Percentiles rank a stretch among this genome's conserved stretches.
phyloP scores from a whole-genome alignment of 2,888 invertebrate genomes.

The Hofmannophila pseudospretella region DNA sequence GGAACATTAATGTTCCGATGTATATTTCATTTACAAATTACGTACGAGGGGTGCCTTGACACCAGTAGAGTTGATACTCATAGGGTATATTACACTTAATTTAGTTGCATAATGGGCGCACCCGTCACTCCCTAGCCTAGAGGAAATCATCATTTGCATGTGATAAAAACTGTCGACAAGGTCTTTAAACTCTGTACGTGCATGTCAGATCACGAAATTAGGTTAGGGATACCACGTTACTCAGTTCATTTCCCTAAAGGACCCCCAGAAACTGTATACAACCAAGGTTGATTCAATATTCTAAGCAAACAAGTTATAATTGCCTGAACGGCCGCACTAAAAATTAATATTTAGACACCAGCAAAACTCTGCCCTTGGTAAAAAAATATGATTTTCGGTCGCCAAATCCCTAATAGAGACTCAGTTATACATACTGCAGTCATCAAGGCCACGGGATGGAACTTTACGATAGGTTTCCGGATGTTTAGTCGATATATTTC shows the following conservation, averaged over 20 bases:
- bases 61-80: too few relatives aligned
- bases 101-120: background rate
- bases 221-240: background rate
- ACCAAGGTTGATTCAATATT: too few relatives aligned
- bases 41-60: too few relatives aligned
- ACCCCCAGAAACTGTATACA: background rate
- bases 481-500: constrained; percentile 1
- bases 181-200: background rate
- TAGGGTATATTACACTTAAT: too few relatives aligned
- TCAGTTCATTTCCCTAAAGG: background rate
- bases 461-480: background rate
- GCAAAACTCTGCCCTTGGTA: too few relatives aligned
- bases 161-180: background rate
- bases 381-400: too few relatives aligned
- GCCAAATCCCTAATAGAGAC: too few relatives aligned
- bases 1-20: too few relatives aligned
- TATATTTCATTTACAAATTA: too few relatives aligned
- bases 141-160: background rate
- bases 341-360: too few relatives aligned
- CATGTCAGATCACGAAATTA: background rate
- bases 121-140: background rate
- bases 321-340: background rate
- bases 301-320: background rate
- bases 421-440: background rate
- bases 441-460: background rate